Evolutionary conservation across 2,888 invertebrate genomes (phyloP), one percentile per base, ranked within the genome.

Genomic region (Pachydiplax longipennis): DNA sequence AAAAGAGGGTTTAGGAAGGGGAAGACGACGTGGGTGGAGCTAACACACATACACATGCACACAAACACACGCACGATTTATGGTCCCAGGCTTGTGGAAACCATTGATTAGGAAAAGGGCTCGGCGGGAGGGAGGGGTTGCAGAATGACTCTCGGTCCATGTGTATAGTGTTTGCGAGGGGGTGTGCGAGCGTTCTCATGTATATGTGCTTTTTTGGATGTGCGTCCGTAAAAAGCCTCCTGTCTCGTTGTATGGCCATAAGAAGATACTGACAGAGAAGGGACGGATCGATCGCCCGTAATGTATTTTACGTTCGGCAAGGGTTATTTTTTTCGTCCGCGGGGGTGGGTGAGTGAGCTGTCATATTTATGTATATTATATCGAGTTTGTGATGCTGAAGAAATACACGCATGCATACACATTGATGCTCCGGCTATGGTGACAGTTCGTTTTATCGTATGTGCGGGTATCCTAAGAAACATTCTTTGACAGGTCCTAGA

Each of bases 101-200:
- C 87, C 87, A 87, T 87, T 87, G 87, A 87, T 87, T 87, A 87
- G 87, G 37, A 82, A 53, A 31, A 18, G 22, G 61, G 61, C 6
- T 58, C n/a, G 35, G 15, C 12, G 37, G 65, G n/a, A 3, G 58
- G 13, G 18, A 22, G 31, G 22, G 61, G n/a, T 13, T 35, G 83
- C 25, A 58, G 35, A 53, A 58, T 25, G 58, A 13, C 73, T 73
- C 31, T 73, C 10, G 73, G 73, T 73, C 73, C 73, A 73, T 4
- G 31, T 73, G 73, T 73, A 44, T 44, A 44, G 44, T 10, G 44
- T 44, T 44, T 44, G 44, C 6, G 37, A 37, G 37, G 5, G 44
- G 44, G 44, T 44, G 44, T 44, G 44, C 10, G 44, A 44, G 44
- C 44, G 73, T 73, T 25, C 31, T 8, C 31, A 18, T 73, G 73